Evolutionary conservation across 2,888 invertebrate genomes (phyloP).

Genomic region (Alviniconcha strummeri): DNA sequence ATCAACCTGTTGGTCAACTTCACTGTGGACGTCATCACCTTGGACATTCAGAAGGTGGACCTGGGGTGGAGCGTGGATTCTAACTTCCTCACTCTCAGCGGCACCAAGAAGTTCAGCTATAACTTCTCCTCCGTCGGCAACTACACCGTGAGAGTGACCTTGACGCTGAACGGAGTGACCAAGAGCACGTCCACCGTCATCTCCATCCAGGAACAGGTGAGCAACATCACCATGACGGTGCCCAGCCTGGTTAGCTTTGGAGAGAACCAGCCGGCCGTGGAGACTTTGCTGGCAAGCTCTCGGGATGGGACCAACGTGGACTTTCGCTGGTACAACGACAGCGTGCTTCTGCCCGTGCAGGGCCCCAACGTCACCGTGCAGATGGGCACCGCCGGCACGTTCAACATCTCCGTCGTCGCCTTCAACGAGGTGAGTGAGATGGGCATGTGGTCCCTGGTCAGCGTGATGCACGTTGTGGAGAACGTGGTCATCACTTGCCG

Average conservation of each 20-base stretch:
- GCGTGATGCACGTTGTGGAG: slow-evolving; percentile 28
- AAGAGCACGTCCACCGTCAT: neutral
- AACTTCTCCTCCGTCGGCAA: slow-evolving; percentile 36
- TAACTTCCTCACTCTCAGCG: neutral
- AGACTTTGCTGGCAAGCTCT: neutral
- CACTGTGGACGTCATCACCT: slow-evolving; percentile 34
- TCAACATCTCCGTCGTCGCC: slow-evolving; percentile 33
- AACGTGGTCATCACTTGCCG: slow-evolving; percentile 20
- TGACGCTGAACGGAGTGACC: slow-evolving; percentile 21
- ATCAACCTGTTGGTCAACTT: slow-evolving; percentile 5
- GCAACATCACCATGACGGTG: slow-evolving; percentile 9
- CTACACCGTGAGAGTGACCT: slow-evolving; percentile 45
- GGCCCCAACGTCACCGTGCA: slow-evolving; percentile 16
- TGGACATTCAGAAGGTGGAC: slow-evolving; percentile 28
- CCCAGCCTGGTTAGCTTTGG: slow-evolving; percentile 4
- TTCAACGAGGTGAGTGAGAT: slow-evolving; percentile 28
- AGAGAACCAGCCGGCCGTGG: neutral
- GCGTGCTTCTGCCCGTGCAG: neutral
- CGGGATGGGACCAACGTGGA: neutral
- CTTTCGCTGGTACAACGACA: slow-evolving; percentile 23
- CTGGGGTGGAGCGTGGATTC: slow-evolving; percentile 43
- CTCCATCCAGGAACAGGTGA: slow-evolving; percentile 9
- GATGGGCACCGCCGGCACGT: slow-evolving; percentile 24
- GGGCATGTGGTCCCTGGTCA: neutral
- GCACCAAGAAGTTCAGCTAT: slow-evolving; percentile 21